These are phyloP conservation scores for Characodon lateralis DNA, from an alignment of 2,797 vertebrate species.

Conservation along the genomic window DNA sequence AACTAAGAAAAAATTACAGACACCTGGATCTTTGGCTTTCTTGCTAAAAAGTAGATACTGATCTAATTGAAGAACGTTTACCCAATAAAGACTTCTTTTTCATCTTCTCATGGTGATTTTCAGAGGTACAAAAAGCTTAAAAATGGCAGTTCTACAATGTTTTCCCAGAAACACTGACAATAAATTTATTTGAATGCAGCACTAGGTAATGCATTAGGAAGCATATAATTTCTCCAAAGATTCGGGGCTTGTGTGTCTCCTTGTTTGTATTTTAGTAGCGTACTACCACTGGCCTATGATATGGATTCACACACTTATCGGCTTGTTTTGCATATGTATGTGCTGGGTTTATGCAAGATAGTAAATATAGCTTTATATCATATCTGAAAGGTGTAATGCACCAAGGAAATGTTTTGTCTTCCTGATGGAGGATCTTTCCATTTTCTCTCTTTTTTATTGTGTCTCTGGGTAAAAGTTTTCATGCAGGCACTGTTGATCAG, in stretches of 20 bases:
- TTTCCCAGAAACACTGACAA: constrained; percentile 52
- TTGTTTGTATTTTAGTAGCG: constrained; percentile 15
- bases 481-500: constrained; percentile 91
- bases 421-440: constrained; percentile 24
- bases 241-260: neutral
- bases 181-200: constrained; percentile 44
- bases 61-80: neutral
- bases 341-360: constrained; percentile 26
- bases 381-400: constrained; percentile 35
- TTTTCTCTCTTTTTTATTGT: constrained; percentile 31
- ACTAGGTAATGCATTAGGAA: constrained; percentile 14
- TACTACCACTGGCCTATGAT: constrained; percentile 16
- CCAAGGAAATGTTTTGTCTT: constrained; percentile 37
- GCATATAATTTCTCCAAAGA: constrained; percentile 25
- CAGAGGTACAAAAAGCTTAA: constrained; percentile 22
- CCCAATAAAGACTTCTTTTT: neutral
- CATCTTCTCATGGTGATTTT: neutral
- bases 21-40: no score
- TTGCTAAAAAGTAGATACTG: no score
- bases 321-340: constrained; percentile 39
- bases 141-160: constrained; percentile 17
- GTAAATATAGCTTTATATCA: constrained; percentile 44
- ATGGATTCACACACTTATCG: neutral
- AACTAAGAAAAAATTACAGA: neutral
- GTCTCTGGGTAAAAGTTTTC: constrained; percentile 81